Evolutionary conservation across 2,888 invertebrate species (phyloP), one percentile per base, ranked within the genome.

Genomic region (Spodoptera exigua): DNA sequence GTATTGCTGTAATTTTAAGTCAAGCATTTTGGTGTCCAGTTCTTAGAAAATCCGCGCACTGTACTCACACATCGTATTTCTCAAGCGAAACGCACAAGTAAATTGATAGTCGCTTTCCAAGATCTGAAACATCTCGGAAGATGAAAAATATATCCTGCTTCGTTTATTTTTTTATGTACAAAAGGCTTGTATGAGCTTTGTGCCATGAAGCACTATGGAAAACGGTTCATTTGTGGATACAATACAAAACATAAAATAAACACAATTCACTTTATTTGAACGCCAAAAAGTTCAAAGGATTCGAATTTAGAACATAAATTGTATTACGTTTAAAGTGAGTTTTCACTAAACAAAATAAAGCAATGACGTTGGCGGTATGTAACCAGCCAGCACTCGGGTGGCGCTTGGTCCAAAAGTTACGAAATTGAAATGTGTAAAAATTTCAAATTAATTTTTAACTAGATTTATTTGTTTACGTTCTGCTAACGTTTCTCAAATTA

Each of bases 221-320:
- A 32, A 62, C 47, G 52, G 61, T 59, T 60, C 53, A 66, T 66
- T 72, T 55, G 18, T 40, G 27, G 10, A 39, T 54, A 55, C 58
- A 41, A 65, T 41, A 71, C 56, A 51, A 13, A 55, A 61, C 58
- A 46, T 35, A 53, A 75, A 62, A 32, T 49, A 56, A 68, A 76
- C 58, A 53, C 68, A 36, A 54, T 44, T 54, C 40, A 56, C 54
- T 65, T 61, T 44, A 58, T 32, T 53, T 59, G 35, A 39, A 53
- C 71, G 51, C 54, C 60, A 74, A 65, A 73, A 76, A 62, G 63
- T 76, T 76, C 72, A 74, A 76, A 76, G 57, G 56, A 62, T 71
- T 62, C 61, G 32, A 63, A 75, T 66, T 76, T 43, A 18, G 57
- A 71, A 74, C 53, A 43, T 63, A 41, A 61, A 64, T 66, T 70